phyloP scores from a whole-genome alignment of 1,140 invertebrate genomes.

The Zaprionus africanus region DNA sequence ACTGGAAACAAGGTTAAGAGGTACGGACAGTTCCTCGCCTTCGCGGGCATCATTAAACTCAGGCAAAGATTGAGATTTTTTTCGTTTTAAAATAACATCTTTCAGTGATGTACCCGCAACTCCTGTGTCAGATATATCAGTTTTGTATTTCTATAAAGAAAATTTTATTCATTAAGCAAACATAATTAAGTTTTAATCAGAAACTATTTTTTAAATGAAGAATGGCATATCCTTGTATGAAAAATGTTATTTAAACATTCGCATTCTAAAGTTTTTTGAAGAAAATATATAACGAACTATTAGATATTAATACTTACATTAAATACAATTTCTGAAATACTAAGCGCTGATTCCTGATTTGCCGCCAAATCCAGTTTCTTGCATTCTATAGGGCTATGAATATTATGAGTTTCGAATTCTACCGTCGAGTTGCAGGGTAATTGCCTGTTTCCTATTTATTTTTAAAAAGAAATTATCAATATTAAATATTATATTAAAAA shows the following conservation, averaged over 20 bases:
- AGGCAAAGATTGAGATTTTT: conserved; percentile 63
- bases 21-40: conserved; percentile 69
- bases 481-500: not conserved
- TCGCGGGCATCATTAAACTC: conserved; percentile 65
- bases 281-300: not conserved
- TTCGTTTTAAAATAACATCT: conserved; percentile 64
- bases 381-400: conserved; percentile 33
- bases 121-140: conserved; percentile 55
- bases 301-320: conserved; percentile 38
- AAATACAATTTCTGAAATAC: conserved; percentile 51
- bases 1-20: conserved; percentile 82
- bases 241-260: too few species aligned
- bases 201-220: not conserved
- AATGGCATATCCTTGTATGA: too few species aligned
- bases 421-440: conserved; percentile 28
- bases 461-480: not conserved
- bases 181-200: not conserved
- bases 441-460: conserved; percentile 39
- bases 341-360: conserved; percentile 28
- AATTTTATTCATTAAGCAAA: not conserved
- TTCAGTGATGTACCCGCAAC: conserved; percentile 60
- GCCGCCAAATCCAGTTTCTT: conserved; percentile 33
- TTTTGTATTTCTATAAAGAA: conserved; percentile 68
- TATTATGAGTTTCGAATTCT: conserved; percentile 46
- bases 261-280: not conserved